A percentile compares a stretch with the other conserved stretches of the same genome.
Conservation (phyloP, 2,888 invertebrate genomes). For the Drosophila acutilabella region DNA sequence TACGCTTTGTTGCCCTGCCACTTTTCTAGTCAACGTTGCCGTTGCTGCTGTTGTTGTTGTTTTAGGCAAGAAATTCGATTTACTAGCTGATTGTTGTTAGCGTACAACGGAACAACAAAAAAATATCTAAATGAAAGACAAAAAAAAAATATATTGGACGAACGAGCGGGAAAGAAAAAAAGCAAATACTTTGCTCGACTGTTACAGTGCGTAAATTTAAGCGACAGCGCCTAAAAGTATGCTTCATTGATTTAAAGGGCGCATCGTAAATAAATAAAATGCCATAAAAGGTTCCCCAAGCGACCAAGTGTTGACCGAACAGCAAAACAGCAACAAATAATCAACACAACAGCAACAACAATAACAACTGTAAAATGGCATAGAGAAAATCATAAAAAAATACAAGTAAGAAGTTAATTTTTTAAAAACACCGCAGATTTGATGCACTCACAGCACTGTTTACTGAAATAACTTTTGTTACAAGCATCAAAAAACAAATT, state of each 20-base stretch:
- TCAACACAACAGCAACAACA: slow-evolving; percentile 39
- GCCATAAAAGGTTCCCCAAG: slow-evolving; percentile 63
- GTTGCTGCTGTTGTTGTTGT: slow-evolving; percentile 52
- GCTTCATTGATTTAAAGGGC: slow-evolving; percentile 79
- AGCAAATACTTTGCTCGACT: slow-evolving; percentile 39
- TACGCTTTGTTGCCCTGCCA: slow-evolving; percentile 58
- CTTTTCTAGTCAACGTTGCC: slow-evolving; percentile 20
- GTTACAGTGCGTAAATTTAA: slow-evolving; percentile 69
- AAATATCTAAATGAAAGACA: slow-evolving; percentile 25
- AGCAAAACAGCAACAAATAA: slow-evolving; percentile 62
- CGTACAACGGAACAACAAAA: slow-evolving; percentile 23
- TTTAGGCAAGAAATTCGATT: slow-evolving; percentile 80
- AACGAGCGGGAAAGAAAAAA: slow-evolving; percentile 4
- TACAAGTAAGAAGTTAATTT: neutral
- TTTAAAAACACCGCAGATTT: neutral
- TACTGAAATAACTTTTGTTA: neutral
- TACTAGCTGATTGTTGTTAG: slow-evolving; percentile 79
- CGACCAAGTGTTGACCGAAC: slow-evolving; percentile 60
- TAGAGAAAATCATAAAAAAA: neutral
- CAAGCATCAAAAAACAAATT: too few relatives aligned
- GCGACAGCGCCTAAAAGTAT: slow-evolving; percentile 67
- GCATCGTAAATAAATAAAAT: slow-evolving; percentile 76
- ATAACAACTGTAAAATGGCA: slow-evolving; percentile 9
- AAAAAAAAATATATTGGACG: slow-evolving; percentile 18
- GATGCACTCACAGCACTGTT: neutral